A percentile compares a stretch with the other conserved stretches of the same genome.
These are phyloP conservation scores for Cephus nigrinus DNA, from an alignment of 2,888 invertebrate species.

Conservation along the genomic window DNA sequence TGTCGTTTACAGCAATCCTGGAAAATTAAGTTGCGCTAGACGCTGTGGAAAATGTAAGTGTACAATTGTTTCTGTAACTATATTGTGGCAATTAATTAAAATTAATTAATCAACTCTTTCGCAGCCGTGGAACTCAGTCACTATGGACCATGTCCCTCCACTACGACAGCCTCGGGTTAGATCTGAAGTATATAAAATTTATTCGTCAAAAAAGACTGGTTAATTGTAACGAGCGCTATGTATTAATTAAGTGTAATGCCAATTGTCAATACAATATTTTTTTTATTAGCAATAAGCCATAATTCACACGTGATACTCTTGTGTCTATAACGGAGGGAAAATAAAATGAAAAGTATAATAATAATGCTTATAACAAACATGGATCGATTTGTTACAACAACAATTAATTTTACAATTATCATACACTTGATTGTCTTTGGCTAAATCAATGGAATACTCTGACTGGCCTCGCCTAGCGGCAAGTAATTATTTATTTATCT, in stretches of 20 bases:
- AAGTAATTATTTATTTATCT: background rate
- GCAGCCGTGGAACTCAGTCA: constrained; percentile 2
- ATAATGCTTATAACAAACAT: background rate
- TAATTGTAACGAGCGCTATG: background rate
- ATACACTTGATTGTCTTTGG: background rate
- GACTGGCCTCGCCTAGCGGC: background rate
- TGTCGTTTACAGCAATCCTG: constrained; percentile 43
- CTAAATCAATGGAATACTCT: background rate
- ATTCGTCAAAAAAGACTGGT: background rate
- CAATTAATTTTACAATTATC: background rate
- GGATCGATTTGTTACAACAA: background rate
- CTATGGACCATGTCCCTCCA: background rate
- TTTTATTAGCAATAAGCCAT: background rate
- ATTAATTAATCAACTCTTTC: background rate
- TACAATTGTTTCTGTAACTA: background rate
- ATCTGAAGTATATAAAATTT: background rate
- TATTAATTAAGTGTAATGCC: background rate
- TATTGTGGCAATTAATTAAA: background rate
- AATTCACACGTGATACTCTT: background rate
- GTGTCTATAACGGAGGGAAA: background rate
- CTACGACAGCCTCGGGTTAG: background rate
- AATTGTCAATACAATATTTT: background rate
- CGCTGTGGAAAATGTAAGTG: constrained; percentile 46
- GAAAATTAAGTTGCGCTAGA: constrained; percentile 40
- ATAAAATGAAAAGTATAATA: background rate